phyloP scores from a whole-genome alignment of 2,113 vertebrate species.

The Dromiciops gliroides region DNA sequence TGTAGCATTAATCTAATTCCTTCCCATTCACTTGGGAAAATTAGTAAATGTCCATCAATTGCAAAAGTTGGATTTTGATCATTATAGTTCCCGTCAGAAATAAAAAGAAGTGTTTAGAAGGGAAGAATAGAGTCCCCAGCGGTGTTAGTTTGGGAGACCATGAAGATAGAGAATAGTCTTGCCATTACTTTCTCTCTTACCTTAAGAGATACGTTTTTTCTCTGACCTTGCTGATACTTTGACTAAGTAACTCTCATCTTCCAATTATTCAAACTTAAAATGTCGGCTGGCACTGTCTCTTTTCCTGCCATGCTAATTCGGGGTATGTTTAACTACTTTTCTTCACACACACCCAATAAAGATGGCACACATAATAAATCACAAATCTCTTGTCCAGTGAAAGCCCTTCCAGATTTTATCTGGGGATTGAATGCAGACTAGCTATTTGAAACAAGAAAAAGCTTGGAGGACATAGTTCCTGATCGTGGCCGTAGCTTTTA shows the following conservation, averaged over 20 bases:
- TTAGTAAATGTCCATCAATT: background rate
- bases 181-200: background rate
- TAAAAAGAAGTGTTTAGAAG: background rate
- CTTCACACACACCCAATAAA: background rate
- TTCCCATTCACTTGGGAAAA: background rate
- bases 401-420: background rate
- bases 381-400: background rate
- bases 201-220: background rate
- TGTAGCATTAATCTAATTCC: background rate
- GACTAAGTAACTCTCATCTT: background rate
- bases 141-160: background rate
- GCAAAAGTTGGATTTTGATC: background rate
- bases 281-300: background rate
- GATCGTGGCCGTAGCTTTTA: background rate
- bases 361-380: background rate
- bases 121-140: background rate
- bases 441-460: background rate
- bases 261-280: background rate
- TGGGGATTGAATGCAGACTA: background rate
- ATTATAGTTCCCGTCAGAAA: background rate
- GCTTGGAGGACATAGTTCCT: background rate
- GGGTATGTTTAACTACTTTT: background rate
- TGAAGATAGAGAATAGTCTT: background rate
- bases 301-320: background rate
- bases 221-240: background rate